phyloP scores from a whole-genome alignment of 2,888 invertebrate genomes.

The Drosophila longiperda region DNA sequence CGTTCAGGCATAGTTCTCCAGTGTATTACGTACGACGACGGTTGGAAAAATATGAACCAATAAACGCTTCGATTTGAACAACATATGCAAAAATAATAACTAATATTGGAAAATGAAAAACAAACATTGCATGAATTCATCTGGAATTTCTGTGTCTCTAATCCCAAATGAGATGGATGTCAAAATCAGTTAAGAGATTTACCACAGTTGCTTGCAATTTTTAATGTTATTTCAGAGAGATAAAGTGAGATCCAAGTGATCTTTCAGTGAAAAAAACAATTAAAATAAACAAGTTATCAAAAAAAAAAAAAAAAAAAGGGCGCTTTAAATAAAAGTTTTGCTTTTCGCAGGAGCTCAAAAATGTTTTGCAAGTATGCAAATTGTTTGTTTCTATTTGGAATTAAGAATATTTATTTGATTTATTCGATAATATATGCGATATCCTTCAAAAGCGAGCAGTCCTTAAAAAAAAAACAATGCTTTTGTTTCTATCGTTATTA shows the following conservation, averaged over 20 bases:
- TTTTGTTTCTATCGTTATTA: too few species aligned
- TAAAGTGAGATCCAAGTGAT: neutral
- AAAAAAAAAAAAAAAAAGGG: neutral
- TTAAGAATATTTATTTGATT: neutral
- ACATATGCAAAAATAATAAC: too few species aligned
- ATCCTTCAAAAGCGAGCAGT: neutral
- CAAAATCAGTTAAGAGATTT: neutral
- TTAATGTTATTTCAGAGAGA: neutral
- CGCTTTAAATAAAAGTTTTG: too few species aligned
- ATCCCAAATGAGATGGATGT: neutral
- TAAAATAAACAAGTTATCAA: neutral
- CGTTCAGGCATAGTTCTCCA: slow-evolving; percentile 74
- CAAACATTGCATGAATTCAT: too few species aligned
- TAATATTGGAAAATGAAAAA: too few species aligned
- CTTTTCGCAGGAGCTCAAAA: neutral
- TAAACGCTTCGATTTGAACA: slow-evolving; percentile 63
- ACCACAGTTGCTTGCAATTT: neutral
- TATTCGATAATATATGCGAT: neutral
- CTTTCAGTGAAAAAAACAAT: neutral
- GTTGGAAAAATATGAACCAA: slow-evolving; percentile 52
- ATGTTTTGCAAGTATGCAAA: neutral
- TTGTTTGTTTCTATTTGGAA: neutral
- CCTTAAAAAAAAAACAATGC: neutral
- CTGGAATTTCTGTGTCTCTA: neutral
- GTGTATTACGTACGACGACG: neutral